Evolutionary conservation across 2,888 invertebrate genomes (phyloP), one percentile per base, ranked within the genome.

Genomic region (Frankliniella fusca): DNA sequence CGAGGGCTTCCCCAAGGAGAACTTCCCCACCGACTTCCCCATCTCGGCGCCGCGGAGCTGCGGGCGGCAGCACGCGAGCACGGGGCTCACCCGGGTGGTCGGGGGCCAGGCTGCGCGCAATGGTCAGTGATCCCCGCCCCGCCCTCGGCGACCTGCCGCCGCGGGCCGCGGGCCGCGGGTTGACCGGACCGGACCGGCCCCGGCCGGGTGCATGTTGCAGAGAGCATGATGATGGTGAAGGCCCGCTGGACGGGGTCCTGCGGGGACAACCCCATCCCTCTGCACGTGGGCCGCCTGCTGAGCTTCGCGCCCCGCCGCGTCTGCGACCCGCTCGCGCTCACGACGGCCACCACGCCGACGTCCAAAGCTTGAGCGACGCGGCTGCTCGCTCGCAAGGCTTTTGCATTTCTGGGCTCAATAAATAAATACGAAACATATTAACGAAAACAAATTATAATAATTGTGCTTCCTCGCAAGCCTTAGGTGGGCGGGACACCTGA

Each of bases 271-370:
- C 70, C 70, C 8, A 27, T 76, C 27, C 70, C 70, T 1, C 70
- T 27, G 70, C 70, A 76, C 70, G 70, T 76, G 23, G 70, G 70
- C 70, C 70, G 70, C 70, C 70, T 76, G 70, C 70, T 76, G 23
- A 76, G 70, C 27, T 76, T 76, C 70, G 70, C 70, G 23, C 70
- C 70, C 27, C 70, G 70, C 9, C 70, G 70, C 12, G 23, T 27
- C 11, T 76, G 70, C 70, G 70, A 76, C 27, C 12, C 15, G 61
- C 15, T 18, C 20, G 20, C 61, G 7, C 10, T 20, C 15, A 20
- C 54, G 10, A 20, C 54, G 54, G 20, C 54, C 7, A 3, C 54
- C 3, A 54, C 54, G 54, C 3, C 10, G 15, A 54, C 54, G 61
- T 7, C 15, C 61, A 61, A 38, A 38, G 38, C 38, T 38, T 38